Conservation (phyloP, 1,140 invertebrate genomes). For the Saccostrea echinata region DNA sequence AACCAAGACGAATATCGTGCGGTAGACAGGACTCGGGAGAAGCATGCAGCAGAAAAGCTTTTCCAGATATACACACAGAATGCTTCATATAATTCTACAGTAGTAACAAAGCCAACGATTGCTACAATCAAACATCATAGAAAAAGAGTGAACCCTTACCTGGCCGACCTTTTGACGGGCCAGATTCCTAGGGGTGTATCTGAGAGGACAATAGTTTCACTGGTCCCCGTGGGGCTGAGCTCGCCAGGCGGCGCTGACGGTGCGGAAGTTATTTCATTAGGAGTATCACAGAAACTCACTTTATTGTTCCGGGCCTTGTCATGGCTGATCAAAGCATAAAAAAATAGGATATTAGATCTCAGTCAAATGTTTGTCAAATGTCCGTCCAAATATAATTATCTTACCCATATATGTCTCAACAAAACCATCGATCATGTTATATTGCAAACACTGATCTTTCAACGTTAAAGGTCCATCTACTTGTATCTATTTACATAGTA, state of each 20-base stretch:
- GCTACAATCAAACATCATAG: not conserved
- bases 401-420: not conserved
- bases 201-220: slow-evolving; percentile 8
- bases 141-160: not conserved
- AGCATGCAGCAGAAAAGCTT: not conserved
- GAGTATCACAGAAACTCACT: slow-evolving; percentile 31
- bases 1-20: not conserved
- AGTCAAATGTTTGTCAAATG: not conserved
- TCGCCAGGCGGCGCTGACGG: not conserved
- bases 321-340: slow-evolving; percentile 29
- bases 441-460: not conserved
- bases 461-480: too few relatives aligned
- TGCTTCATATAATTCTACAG: not conserved
- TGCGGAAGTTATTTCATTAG: slow-evolving; percentile 20
- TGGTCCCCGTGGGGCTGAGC: not conserved
- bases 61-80: not conserved
- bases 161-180: slow-evolving; percentile 24
- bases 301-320: slow-evolving; percentile 33
- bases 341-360: not conserved
- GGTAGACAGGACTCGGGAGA: not conserved
- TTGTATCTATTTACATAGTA: too few relatives aligned
- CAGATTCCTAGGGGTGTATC: slow-evolving; percentile 23
- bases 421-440: not conserved
- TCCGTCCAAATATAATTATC: not conserved
- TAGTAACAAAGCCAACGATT: not conserved